A percentile compares a stretch with the other conserved stretches of the same genome.
These are phyloP conservation scores for Chaenogobius annularis DNA, from an alignment of 2,113 vertebrate species.

Conservation along the genomic window DNA sequence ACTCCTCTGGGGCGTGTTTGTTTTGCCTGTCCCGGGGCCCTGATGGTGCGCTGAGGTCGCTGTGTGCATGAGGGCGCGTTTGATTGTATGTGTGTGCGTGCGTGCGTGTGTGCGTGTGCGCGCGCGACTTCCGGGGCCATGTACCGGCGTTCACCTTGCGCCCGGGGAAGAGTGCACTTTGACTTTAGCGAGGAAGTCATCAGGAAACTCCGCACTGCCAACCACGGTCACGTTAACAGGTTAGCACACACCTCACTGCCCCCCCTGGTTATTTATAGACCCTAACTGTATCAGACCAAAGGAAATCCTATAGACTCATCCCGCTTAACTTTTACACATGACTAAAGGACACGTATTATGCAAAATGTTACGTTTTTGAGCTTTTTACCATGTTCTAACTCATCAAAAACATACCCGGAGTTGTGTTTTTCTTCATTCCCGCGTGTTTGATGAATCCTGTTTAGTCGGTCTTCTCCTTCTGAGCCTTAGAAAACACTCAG, in stretches of 20 bases:
- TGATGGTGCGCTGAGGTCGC: neutral
- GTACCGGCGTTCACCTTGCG: conserved; percentile 78
- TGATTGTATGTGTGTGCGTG: conserved; percentile 12
- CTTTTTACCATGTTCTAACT: too few relatives aligned
- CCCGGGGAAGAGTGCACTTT: conserved; percentile 80
- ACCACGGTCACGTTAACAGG: conserved; percentile 68
- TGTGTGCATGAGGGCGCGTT: conserved; percentile 1
- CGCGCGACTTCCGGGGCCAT: conserved; percentile 65
- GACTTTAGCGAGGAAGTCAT: conserved; percentile 83
- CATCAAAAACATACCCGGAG: too few relatives aligned
- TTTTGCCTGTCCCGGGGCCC: conserved; percentile 1
- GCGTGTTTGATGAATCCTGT: too few relatives aligned
- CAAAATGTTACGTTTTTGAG: too few relatives aligned
- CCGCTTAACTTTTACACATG: too few relatives aligned
- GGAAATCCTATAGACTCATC: too few relatives aligned
- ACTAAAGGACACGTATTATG: too few relatives aligned
- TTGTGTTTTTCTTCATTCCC: too few relatives aligned
- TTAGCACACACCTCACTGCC: conserved; percentile 52
- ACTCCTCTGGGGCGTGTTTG: neutral
- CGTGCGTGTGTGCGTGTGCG: conserved; percentile 14
- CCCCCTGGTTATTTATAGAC: neutral
- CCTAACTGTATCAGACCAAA: too few relatives aligned
- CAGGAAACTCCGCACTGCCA: conserved; percentile 71
- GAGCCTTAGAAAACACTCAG: too few relatives aligned
- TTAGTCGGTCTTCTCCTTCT: too few relatives aligned